Conservation (phyloP, 2,797 vertebrate species). For the Limosa lapponica region DNA sequence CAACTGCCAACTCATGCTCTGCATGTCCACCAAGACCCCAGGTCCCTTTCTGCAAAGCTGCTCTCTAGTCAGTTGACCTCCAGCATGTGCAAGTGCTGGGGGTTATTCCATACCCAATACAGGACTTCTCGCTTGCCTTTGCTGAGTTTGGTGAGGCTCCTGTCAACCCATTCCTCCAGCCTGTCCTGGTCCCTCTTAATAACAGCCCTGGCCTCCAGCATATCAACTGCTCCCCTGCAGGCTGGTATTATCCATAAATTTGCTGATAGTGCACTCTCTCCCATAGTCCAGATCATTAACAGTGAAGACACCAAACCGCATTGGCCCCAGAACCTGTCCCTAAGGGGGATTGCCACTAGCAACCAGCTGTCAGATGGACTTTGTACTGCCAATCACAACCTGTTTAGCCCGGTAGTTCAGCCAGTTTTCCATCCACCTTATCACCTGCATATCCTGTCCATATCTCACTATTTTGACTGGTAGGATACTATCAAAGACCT, state of each 20-base stretch:
- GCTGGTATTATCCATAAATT: not conserved
- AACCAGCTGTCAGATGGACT: not conserved
- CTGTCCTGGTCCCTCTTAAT: not conserved
- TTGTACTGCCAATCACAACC: not conserved
- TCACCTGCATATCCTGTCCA: not conserved
- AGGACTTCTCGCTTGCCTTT: not conserved
- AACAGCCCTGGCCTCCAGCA: not conserved
- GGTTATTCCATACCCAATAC: not conserved
- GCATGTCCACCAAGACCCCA: not conserved
- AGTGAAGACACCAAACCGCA: not conserved
- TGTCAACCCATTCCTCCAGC: not conserved
- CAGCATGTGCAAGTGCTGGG: not conserved
- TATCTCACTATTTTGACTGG: not conserved
- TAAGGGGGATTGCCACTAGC: not conserved
- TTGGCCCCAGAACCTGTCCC: not conserved
- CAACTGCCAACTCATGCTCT: not conserved
- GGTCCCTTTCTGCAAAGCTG: not conserved
- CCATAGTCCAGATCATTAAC: not conserved
- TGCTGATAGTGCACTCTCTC: not conserved
- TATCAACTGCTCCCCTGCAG: not conserved
- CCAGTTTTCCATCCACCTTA: not conserved
- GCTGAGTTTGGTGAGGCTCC: not conserved
- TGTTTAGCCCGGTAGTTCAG: not conserved
- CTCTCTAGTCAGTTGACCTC: not conserved
- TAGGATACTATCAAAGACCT: not conserved